Percentiles rank a stretch among this genome's conserved stretches.
These are phyloP conservation scores for Liodrosophila aerea DNA, from an alignment of 2,888 invertebrate species.

Conservation along the genomic window DNA sequence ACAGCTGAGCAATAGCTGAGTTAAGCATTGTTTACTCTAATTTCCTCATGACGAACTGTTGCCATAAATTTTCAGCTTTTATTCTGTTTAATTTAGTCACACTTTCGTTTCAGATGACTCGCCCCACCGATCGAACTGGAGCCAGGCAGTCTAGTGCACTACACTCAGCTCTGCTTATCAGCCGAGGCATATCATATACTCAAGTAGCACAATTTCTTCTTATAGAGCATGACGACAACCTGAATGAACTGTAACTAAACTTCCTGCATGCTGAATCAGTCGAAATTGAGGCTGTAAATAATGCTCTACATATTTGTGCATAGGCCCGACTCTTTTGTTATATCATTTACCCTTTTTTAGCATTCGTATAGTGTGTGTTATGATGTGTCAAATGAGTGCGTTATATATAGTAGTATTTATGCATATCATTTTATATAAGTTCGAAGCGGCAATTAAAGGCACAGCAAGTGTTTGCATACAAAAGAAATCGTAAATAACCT, in stretches of 20 bases:
- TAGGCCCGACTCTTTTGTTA: not conserved
- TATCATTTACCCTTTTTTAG: slow-evolving; percentile 16
- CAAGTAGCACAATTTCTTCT: slow-evolving; percentile 1
- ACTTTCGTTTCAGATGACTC: slow-evolving; percentile 3
- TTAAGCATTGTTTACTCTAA: too few species aligned
- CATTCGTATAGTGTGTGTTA: slow-evolving; percentile 20
- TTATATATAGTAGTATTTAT: slow-evolving; percentile 21
- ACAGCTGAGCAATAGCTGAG: too few species aligned
- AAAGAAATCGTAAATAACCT: slow-evolving; percentile 63
- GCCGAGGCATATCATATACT: not conserved
- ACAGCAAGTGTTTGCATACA: slow-evolving; percentile 59
- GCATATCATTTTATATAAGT: slow-evolving; percentile 44
- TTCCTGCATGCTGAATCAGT: slow-evolving; percentile 43
- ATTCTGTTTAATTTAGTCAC: slow-evolving; percentile 23
- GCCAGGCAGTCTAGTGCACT: slow-evolving; percentile 47
- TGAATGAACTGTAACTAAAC: slow-evolving; percentile 12
- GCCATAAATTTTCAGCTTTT: not conserved
- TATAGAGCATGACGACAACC: slow-evolving; percentile 2
- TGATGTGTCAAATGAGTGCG: slow-evolving; percentile 48
- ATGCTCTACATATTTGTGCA: not conserved
- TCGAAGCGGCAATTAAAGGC: slow-evolving; percentile 58
- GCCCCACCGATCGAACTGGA: slow-evolving; percentile 3
- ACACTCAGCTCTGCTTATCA: slow-evolving; percentile 50
- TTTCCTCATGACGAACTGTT: not conserved
- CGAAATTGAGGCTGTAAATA: not conserved